These are phyloP conservation scores for Tigriopus californicus DNA, from an alignment of 2,888 invertebrate species.

Conservation along the genomic window DNA sequence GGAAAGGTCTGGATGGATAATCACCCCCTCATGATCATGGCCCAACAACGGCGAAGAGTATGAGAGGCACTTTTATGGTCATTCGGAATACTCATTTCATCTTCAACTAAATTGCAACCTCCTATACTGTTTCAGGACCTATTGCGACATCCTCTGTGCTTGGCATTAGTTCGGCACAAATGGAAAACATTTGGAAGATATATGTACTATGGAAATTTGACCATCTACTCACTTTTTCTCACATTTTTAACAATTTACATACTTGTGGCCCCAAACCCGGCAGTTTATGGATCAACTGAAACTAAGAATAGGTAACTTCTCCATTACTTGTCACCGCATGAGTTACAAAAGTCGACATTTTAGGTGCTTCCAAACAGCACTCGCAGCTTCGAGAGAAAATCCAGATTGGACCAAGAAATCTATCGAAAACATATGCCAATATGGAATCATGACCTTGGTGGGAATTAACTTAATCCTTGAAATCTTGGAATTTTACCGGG, in stretches of 20 bases:
- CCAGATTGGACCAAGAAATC: neutral
- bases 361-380: neutral
- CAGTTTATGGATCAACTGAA: neutral
- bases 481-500: constrained; percentile 23
- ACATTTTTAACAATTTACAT: constrained; percentile 30
- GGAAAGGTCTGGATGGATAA: constrained; percentile 21
- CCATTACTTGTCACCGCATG: neutral
- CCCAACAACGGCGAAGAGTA: constrained; percentile 18
- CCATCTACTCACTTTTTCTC: constrained; percentile 30
- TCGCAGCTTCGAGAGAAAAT: too few relatives aligned
- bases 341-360: neutral
- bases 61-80: too few relatives aligned
- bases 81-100: too few relatives aligned
- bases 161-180: constrained; percentile 30
- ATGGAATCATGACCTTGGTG: constrained; percentile 27
- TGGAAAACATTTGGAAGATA: constrained; percentile 30
- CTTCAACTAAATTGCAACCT: neutral
- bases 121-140: constrained; percentile 28
- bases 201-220: constrained; percentile 24
- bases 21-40: constrained; percentile 24
- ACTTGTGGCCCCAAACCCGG: constrained; percentile 23
- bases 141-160: constrained; percentile 31
- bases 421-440: constrained; percentile 13
- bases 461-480: constrained; percentile 29
- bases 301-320: too few relatives aligned